phyloP scores from a whole-genome alignment of 1,140 invertebrate genomes.

The Cylas formicarius region DNA sequence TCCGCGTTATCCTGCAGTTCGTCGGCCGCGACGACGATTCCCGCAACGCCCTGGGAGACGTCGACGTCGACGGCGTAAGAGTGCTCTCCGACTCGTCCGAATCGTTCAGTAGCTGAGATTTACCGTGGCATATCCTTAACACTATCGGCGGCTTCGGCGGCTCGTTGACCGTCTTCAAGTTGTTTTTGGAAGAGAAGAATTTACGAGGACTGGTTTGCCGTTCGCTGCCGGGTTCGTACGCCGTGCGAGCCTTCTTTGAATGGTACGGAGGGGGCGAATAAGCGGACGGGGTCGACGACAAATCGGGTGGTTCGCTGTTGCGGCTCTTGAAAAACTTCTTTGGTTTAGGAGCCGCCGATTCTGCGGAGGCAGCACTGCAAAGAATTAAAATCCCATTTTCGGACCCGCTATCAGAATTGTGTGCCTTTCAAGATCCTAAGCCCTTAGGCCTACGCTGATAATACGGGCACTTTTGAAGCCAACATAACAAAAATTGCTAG shows the following conservation, averaged over 20 bases:
- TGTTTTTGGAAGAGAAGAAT: conserved; percentile 38
- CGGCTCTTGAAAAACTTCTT: conserved; percentile 89
- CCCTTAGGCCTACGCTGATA: too few relatives aligned
- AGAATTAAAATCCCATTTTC: too few relatives aligned
- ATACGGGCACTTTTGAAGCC: too few relatives aligned
- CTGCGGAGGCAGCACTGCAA: conserved; percentile 14
- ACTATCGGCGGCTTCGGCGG: conserved; percentile 57
- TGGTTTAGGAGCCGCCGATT: conserved; percentile 51
- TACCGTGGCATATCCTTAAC: conserved; percentile 58
- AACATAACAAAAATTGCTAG: too few relatives aligned
- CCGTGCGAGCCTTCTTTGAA: conserved; percentile 14
- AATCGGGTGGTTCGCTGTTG: conserved; percentile 53
- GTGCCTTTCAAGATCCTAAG: too few relatives aligned
- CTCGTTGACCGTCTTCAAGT: conserved; percentile 37
- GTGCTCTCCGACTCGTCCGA: conserved; percentile 39
- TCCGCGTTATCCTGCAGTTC: conserved; percentile 33
- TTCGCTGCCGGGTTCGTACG: conserved; percentile 27
- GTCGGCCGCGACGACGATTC: conserved; percentile 24
- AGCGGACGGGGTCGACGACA: conserved; percentile 27
- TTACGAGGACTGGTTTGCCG: conserved; percentile 28
- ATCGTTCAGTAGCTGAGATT: conserved; percentile 49
- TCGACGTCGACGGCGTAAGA: conserved; percentile 34
- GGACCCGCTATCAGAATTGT: too few relatives aligned
- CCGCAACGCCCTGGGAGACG: conserved; percentile 32
- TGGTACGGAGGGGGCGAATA: conserved; percentile 16